A percentile compares a stretch with the other conserved stretches of the same genome.
phyloP scores from a whole-genome alignment of 1,140 invertebrate species.

The Drosophila bipectinata region DNA sequence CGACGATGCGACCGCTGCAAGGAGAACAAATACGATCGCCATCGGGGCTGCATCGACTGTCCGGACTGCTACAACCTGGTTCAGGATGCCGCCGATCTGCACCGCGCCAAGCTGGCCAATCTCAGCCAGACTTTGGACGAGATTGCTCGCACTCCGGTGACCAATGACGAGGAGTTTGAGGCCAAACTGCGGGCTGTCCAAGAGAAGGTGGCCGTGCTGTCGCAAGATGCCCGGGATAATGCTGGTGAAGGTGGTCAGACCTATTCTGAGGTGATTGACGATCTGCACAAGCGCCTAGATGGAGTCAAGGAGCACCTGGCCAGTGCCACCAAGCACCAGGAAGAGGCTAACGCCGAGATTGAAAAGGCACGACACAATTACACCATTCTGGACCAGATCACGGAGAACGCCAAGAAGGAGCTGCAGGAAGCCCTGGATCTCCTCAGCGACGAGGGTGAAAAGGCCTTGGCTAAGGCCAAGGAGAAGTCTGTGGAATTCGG shows the following conservation, averaged over 20 bases:
- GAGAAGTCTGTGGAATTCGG: conserved; percentile 94
- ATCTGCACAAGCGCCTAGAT: conserved; percentile 87
- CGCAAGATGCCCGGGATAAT: conserved; percentile 88
- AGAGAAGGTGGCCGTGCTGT: conserved; percentile 88
- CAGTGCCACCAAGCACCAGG: conserved; percentile 86
- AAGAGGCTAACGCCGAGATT: conserved; percentile 87
- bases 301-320: conserved; percentile 88
- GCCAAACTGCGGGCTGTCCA: conserved; percentile 89
- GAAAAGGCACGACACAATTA: conserved; percentile 88
- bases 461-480: conserved; percentile 91
- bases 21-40: conserved; percentile 95
- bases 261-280: conserved; percentile 88
- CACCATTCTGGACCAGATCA: conserved; percentile 89
- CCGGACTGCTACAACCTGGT: conserved; percentile 97
- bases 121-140: conserved; percentile 86
- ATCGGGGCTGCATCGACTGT: conserved; percentile 94
- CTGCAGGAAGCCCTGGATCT: conserved; percentile 90
- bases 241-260: conserved; percentile 87
- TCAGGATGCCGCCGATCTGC: conserved; percentile 92
- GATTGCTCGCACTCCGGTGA: conserved; percentile 91
- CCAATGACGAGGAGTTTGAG: conserved; percentile 94
- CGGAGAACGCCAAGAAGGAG: conserved; percentile 89
- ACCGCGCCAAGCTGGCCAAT: conserved; percentile 90
- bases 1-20: conserved; percentile 95
- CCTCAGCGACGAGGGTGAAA: conserved; percentile 91